phyloP scores from a whole-genome alignment of 2,888 invertebrate species.

The Cataglyphis rosenhaueri region DNA sequence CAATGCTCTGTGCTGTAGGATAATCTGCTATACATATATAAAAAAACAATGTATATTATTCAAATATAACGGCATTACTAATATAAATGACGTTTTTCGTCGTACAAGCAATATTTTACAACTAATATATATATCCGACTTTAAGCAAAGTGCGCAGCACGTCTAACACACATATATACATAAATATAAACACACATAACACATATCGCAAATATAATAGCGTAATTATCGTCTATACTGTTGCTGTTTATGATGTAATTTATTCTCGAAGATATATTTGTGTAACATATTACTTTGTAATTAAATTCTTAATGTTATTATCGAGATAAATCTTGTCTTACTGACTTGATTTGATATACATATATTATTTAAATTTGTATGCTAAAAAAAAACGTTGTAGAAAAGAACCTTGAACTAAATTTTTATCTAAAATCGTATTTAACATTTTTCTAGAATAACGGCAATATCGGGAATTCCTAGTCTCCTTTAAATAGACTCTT shows the following conservation, averaged over 20 bases:
- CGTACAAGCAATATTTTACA: not conserved
- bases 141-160: not conserved
- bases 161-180: too few relatives aligned
- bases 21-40: not conserved
- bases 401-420: not conserved
- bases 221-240: slow-evolving; percentile 1
- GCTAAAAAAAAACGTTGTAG: not conserved
- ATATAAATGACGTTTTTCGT: not conserved
- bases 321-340: not conserved
- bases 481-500: not conserved
- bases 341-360: not conserved
- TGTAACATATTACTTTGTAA: slow-evolving; percentile 18
- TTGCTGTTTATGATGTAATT: slow-evolving; percentile 17
- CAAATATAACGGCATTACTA: not conserved
- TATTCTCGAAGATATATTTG: slow-evolving; percentile 1
- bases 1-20: not conserved
- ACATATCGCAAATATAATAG: not conserved
- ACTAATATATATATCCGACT: not conserved
- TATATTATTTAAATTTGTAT: not conserved
- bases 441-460: not conserved
- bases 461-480: not conserved
- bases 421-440: not conserved
- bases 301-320: not conserved
- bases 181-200: not conserved
- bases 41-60: not conserved